Conservation (phyloP, 2,113 vertebrate species). For the Pongo abelii region DNA sequence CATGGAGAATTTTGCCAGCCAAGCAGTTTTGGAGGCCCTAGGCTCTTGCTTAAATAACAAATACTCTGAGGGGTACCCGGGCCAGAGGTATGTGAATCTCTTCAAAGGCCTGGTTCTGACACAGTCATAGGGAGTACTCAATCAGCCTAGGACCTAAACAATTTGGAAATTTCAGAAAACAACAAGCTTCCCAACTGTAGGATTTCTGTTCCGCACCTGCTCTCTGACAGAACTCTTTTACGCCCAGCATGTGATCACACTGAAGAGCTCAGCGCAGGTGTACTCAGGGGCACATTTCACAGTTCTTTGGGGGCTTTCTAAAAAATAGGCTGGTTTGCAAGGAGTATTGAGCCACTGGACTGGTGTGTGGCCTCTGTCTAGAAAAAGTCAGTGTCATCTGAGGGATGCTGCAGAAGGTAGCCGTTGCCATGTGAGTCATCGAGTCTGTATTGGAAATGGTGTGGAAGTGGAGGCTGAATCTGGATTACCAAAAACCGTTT, state of each 20-base stretch:
- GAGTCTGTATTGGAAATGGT: background rate
- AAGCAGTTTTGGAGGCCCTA: conserved; percentile 96
- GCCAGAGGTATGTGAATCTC: conserved; percentile 89
- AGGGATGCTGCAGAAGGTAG: background rate
- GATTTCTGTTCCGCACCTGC: background rate
- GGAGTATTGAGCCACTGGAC: background rate
- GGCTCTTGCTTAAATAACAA: conserved; percentile 99
- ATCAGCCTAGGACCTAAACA: background rate
- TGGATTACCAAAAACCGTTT: background rate
- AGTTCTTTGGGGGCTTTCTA: background rate
- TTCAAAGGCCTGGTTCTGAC: background rate
- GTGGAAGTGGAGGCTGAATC: background rate
- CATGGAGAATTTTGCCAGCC: conserved; percentile 96
- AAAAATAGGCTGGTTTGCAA: background rate
- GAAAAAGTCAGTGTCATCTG: background rate
- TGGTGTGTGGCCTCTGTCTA: background rate
- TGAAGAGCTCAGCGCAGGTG: background rate
- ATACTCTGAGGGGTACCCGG: conserved; percentile 98
- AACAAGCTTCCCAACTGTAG: background rate
- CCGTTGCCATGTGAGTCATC: background rate
- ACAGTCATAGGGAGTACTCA: background rate
- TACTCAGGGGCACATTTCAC: background rate
- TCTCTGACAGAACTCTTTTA: background rate
- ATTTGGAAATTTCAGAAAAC: background rate
- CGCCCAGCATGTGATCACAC: background rate